Percentiles rank a stretch among this genome's conserved stretches.
These are phyloP conservation scores for Pseudois nayaur DNA, from an alignment of 2,113 vertebrate species.

Conservation along the genomic window DNA sequence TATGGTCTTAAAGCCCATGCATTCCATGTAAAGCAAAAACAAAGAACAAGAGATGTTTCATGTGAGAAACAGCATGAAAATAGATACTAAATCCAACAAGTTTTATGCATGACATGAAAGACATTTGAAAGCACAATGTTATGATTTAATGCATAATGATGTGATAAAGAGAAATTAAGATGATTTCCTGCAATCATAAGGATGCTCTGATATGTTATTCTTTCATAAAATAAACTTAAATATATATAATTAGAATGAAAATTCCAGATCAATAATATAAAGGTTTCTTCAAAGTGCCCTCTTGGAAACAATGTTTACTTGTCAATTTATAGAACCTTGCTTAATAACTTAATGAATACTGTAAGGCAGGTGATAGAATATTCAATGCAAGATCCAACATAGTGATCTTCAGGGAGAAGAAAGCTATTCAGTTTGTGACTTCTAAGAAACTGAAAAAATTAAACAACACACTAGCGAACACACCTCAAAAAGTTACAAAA, in stretches of 20 bases:
- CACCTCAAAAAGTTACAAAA: not conserved
- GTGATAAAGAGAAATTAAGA: slow-evolving; percentile 54
- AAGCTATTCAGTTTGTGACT: slow-evolving; percentile 15
- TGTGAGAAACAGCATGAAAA: slow-evolving; percentile 79
- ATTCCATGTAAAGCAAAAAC: slow-evolving; percentile 87
- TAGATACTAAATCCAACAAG: slow-evolving; percentile 64
- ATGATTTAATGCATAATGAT: slow-evolving; percentile 65
- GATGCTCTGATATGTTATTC: not conserved
- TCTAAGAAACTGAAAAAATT: slow-evolving; percentile 39
- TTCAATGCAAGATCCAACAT: not conserved
- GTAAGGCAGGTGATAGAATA: not conserved
- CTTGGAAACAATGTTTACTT: not conserved
- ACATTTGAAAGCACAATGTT: slow-evolving; percentile 62
- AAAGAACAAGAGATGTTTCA: slow-evolving; percentile 84
- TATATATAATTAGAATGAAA: slow-evolving; percentile 25
- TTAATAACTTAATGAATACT: slow-evolving; percentile 2
- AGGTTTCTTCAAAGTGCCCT: slow-evolving; percentile 6
- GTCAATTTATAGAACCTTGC: not conserved
- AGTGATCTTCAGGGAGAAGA: slow-evolving; percentile 8
- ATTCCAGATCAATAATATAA: not conserved
- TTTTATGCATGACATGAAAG: slow-evolving; percentile 72
- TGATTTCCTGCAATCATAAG: slow-evolving; percentile 1
- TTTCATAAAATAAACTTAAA: not conserved
- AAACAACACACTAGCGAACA: not conserved
- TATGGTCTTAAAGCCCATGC: slow-evolving; percentile 92